Evolutionary conservation across 2,113 vertebrate species (phyloP).

Genomic region (Grus americana): DNA sequence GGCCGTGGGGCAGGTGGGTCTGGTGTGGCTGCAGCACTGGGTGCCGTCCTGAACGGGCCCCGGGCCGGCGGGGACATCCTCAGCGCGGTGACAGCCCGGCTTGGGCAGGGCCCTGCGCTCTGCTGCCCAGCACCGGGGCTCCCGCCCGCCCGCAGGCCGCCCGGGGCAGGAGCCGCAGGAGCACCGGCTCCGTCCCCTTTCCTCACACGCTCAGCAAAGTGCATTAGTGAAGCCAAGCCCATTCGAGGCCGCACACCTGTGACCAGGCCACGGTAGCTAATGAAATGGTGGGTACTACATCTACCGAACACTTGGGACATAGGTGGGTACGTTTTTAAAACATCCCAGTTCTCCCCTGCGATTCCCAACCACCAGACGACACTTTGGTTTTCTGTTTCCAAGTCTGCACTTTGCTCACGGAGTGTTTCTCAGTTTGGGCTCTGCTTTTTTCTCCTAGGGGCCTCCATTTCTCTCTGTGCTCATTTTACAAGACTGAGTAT

Average conservation of each 20-base stretch:
- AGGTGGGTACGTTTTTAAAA: accelerated
- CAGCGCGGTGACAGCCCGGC: background rate
- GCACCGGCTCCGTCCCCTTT: too few species aligned
- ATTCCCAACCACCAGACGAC: accelerated
- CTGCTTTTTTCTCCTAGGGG: background rate
- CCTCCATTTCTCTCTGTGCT: background rate
- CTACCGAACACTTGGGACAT: too few species aligned
- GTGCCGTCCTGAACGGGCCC: background rate
- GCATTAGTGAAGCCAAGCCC: background rate
- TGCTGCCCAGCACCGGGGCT: background rate
- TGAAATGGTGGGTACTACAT: background rate
- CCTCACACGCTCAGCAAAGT: too few species aligned
- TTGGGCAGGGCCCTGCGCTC: background rate
- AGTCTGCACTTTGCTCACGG: accelerated
- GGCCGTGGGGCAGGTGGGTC: background rate
- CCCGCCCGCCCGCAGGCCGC: background rate
- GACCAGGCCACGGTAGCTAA: background rate
- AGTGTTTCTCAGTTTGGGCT: background rate
- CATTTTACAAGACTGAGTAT: background rate
- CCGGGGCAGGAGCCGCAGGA: background rate
- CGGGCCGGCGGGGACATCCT: background rate
- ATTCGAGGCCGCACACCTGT: accelerated
- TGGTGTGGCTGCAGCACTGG: background rate
- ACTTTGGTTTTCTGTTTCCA: background rate
- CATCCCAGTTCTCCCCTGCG: background rate